phyloP scores from a whole-genome alignment of 1,140 invertebrate species.

The Dolichoris vasculosae region DNA sequence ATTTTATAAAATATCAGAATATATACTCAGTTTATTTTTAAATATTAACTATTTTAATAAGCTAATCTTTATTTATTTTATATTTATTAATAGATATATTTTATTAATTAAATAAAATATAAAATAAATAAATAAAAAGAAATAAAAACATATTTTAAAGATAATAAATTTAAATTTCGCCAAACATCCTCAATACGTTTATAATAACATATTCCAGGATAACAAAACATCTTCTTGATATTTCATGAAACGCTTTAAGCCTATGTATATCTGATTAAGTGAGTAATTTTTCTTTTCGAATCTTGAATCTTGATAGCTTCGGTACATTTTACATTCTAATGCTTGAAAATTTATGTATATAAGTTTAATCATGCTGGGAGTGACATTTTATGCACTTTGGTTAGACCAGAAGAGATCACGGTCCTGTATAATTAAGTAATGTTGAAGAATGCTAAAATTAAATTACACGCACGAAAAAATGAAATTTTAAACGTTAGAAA shows the following conservation, averaged over 20 bases:
- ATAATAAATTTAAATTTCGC: too few relatives aligned
- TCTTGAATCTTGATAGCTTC: neutral
- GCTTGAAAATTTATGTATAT: neutral
- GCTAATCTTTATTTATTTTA: too few relatives aligned
- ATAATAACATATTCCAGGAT: too few relatives aligned
- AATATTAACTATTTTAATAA: too few relatives aligned
- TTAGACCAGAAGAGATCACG: neutral
- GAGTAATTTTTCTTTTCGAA: neutral
- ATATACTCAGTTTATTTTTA: too few relatives aligned
- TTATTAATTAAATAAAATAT: too few relatives aligned
- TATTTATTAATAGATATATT: too few relatives aligned
- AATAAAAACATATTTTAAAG: too few relatives aligned
- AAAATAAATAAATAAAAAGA: too few relatives aligned
- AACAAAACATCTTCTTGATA: neutral
- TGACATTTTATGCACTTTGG: neutral
- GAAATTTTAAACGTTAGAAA: neutral
- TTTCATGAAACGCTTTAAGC: neutral
- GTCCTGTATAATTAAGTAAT: neutral
- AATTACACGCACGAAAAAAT: neutral
- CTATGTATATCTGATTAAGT: too few relatives aligned
- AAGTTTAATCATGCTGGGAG: neutral
- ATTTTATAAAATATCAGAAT: too few relatives aligned
- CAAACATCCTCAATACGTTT: too few relatives aligned
- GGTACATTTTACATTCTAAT: neutral
- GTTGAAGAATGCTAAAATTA: neutral